Evolutionary conservation across 2,888 invertebrate species (phyloP).

Genomic region (Ptilodon capucinus): DNA sequence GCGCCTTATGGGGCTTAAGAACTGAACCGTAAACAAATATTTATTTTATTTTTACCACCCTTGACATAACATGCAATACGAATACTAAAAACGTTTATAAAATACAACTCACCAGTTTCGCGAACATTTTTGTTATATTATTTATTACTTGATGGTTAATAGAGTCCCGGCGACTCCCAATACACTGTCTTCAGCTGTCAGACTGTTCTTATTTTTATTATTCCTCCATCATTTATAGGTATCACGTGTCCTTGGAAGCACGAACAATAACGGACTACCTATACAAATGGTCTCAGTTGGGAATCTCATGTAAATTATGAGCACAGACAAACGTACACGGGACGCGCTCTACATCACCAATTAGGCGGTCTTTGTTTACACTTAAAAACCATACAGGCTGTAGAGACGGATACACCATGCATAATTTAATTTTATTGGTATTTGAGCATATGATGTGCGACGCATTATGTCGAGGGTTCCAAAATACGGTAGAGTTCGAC

Average conservation of each 20-base stretch:
- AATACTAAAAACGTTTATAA: neutral
- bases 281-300: constrained; percentile 62
- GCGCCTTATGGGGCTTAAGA: no score
- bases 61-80: neutral
- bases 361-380: constrained; percentile 69
- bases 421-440: constrained; percentile 40
- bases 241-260: constrained; percentile 63
- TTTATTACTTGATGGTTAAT: constrained; percentile 7
- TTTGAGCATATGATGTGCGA: constrained; percentile 22
- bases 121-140: constrained; percentile 48
- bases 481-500: neutral
- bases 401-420: constrained; percentile 33
- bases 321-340: constrained; percentile 57
- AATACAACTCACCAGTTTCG: constrained; percentile 65
- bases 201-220: constrained; percentile 55
- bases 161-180: constrained; percentile 26
- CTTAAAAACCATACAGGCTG: constrained; percentile 46
- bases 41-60: neutral
- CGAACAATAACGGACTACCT: constrained; percentile 69
- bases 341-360: constrained; percentile 70
- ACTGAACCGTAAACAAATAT: neutral
- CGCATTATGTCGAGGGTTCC: neutral
- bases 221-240: constrained; percentile 68
- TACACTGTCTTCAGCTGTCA: constrained; percentile 41
- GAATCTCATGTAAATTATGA: constrained; percentile 72